Evolutionary conservation across 2,113 vertebrate genomes (phyloP).

Genomic region (Onychorhynchus coronatus): DNA sequence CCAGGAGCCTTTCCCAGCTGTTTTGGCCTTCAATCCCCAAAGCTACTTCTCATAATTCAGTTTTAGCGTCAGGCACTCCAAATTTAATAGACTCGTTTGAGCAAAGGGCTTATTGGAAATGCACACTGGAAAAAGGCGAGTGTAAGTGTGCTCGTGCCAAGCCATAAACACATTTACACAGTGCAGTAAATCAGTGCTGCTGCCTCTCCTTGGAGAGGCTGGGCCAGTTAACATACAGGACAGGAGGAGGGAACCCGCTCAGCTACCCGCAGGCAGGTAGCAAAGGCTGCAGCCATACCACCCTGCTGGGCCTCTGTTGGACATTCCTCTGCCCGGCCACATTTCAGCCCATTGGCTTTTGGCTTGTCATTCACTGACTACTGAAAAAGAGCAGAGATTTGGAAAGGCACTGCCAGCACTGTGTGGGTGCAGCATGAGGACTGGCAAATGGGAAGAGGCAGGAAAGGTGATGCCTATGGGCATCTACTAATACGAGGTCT

Average conservation of each 20-base stretch:
- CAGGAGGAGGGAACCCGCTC: conserved; percentile 4
- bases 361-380: not conserved
- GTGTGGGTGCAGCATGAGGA: accelerated
- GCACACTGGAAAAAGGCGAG: conserved; percentile 22
- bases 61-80: conserved; percentile 18
- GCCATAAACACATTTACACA: conserved; percentile 64
- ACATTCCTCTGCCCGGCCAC: not conserved
- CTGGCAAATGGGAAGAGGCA: not conserved
- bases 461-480: not conserved
- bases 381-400: not conserved
- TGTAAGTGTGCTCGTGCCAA: conserved; percentile 21
- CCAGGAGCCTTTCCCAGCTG: not conserved
- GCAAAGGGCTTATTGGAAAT: conserved; percentile 40
- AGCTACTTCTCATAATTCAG: conserved; percentile 2
- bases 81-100: conserved; percentile 47
- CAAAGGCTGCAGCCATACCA: not conserved
- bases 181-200: conserved; percentile 14
- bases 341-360: not conserved
- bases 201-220: not conserved
- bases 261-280: not conserved
- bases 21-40: not conserved
- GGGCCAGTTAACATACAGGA: not conserved
- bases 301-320: not conserved
- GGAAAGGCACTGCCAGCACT: not conserved
- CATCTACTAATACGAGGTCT: not conserved